Evolutionary conservation across 2,113 vertebrate genomes (phyloP).

Genomic region (Lonchura striata): DNA sequence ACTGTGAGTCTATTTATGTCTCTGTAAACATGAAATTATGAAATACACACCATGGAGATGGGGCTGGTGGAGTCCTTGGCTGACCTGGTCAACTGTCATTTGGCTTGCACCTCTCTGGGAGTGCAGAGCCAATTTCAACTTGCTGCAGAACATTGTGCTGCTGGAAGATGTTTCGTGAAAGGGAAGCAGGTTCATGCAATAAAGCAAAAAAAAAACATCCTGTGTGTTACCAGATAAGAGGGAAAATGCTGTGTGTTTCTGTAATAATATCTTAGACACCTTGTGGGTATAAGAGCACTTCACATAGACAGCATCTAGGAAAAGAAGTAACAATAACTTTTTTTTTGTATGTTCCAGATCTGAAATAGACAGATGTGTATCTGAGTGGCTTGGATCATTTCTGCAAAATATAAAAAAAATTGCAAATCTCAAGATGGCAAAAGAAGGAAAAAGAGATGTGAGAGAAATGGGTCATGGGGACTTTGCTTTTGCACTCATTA

Average conservation of each 20-base stretch:
- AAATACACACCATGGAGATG: neutral
- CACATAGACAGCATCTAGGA: neutral
- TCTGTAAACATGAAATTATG: slow-evolving; percentile 37
- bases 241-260: neutral
- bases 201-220: neutral
- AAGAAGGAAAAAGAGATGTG: neutral
- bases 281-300: neutral
- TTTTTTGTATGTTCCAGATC: neutral
- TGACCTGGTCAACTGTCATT: neutral
- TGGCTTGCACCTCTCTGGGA: neutral
- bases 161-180: neutral
- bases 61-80: neutral
- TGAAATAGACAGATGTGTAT: neutral
- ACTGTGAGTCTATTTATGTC: slow-evolving; percentile 54
- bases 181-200: neutral
- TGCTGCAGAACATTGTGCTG: neutral
- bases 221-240: neutral
- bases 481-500: neutral
- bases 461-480: neutral
- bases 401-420: neutral
- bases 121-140: neutral
- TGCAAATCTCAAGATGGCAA: neutral
- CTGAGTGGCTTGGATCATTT: neutral
- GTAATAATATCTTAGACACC: neutral
- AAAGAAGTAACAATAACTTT: neutral